phyloP scores from a whole-genome alignment of 2,113 vertebrate genomes.

The Nipponia nippon region DNA sequence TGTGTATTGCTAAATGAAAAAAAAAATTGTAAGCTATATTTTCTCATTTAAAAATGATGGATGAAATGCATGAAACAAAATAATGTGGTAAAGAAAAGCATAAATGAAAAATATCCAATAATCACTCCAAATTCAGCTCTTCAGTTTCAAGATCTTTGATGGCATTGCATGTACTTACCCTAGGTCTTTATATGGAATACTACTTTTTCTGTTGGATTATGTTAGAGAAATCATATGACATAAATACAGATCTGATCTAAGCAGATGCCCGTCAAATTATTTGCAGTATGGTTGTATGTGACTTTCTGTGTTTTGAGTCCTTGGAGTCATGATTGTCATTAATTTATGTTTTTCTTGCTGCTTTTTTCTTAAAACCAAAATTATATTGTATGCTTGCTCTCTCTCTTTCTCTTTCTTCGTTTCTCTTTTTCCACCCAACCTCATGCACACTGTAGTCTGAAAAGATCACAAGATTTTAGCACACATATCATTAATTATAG shows the following conservation, averaged over 20 bases:
- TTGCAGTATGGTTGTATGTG: background rate
- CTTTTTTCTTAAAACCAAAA: background rate
- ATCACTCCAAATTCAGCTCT: background rate
- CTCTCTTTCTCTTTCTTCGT: background rate
- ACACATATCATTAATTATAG: background rate
- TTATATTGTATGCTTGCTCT: rapidly evolving
- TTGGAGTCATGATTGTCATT: background rate
- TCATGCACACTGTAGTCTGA: background rate
- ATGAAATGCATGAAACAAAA: background rate
- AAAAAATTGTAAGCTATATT: background rate
- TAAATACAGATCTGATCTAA: background rate
- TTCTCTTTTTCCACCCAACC: background rate
- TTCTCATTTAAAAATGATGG: background rate
- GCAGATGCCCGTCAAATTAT: background rate
- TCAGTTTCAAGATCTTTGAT: background rate
- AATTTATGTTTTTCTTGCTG: background rate
- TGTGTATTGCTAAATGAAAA: background rate
- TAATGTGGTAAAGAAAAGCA: background rate
- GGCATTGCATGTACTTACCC: background rate
- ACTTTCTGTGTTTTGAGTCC: background rate
- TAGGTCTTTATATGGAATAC: background rate
- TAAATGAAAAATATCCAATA: background rate
- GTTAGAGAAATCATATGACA: background rate
- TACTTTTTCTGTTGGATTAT: background rate
- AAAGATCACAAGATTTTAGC: background rate